Percentiles rank a stretch among this genome's conserved stretches.
phyloP scores from a whole-genome alignment of 2,888 invertebrate genomes.

The Alcis repandata region DNA sequence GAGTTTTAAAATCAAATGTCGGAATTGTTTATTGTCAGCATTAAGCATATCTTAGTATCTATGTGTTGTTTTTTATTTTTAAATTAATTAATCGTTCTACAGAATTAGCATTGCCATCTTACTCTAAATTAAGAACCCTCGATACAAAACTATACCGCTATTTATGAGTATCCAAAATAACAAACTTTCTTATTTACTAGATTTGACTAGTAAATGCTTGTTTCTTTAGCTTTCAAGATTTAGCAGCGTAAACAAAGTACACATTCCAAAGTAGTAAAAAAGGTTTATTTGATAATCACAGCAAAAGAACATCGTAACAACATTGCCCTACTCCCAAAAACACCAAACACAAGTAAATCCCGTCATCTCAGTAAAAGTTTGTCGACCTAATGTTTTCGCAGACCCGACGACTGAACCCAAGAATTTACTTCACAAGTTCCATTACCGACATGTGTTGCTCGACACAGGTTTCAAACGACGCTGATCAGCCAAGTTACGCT shows the following conservation, averaged over 20 bases:
- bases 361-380: constrained; percentile 22
- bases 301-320: constrained; percentile 6
- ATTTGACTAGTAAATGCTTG: no score
- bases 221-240: no score
- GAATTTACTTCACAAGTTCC: constrained; percentile 36
- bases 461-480: constrained; percentile 9
- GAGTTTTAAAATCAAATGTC: no score
- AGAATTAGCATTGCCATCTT: no score
- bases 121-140: no score
- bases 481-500: constrained; percentile 9
- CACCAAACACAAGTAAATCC: background rate
- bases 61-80: no score
- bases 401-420: background rate
- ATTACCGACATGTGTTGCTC: constrained; percentile 42
- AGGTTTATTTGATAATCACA: constrained; percentile 1
- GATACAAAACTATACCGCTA: no score
- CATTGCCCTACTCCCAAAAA: constrained; percentile 17
- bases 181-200: no score
- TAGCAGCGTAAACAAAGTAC: background rate
- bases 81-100: no score
- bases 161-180: no score
- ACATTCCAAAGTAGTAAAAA: background rate
- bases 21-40: no score
- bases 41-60: no score
- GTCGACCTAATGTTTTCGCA: constrained; percentile 22